These are phyloP conservation scores for Drosophila sp. DNA, from an alignment of 1,140 invertebrate genomes.

Conservation along the genomic window DNA sequence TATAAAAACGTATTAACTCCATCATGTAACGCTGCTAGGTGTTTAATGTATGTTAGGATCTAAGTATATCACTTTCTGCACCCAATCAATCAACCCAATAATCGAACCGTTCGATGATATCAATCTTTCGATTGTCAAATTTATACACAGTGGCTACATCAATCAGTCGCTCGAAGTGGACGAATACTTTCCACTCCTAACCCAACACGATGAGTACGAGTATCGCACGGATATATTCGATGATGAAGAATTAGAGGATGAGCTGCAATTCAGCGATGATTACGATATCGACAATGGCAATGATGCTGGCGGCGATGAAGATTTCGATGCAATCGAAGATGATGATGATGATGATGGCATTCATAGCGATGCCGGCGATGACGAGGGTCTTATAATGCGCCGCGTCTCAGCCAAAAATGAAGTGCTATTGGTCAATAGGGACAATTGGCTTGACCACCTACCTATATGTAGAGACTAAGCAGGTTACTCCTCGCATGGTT, in stretches of 20 bases:
- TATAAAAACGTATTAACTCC: slow-evolving; percentile 67
- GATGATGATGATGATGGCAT: slow-evolving; percentile 37
- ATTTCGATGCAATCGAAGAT: neutral
- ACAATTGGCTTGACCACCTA: too few species aligned
- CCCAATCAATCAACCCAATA: slow-evolving; percentile 32
- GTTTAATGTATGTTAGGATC: slow-evolving; percentile 26
- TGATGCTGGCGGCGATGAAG: slow-evolving; percentile 26
- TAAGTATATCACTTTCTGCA: slow-evolving; percentile 31
- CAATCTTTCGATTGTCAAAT: slow-evolving; percentile 70
- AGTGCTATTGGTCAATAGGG: slow-evolving; percentile 12
- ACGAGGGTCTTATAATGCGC: slow-evolving; percentile 31
- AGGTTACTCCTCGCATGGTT: neutral
- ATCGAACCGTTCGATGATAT: slow-evolving; percentile 17
- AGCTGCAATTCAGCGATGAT: slow-evolving; percentile 77
- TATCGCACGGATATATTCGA: slow-evolving; percentile 75
- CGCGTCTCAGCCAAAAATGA: slow-evolving; percentile 45
- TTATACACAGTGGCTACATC: slow-evolving; percentile 91
- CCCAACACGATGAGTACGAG: slow-evolving; percentile 61
- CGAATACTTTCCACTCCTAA: slow-evolving; percentile 93
- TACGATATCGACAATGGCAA: slow-evolving; percentile 44
- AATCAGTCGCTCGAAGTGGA: slow-evolving; percentile 95
- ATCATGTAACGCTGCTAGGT: slow-evolving; percentile 66
- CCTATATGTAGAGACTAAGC: slow-evolving; percentile 1
- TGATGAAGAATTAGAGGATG: slow-evolving; percentile 71
- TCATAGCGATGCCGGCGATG: slow-evolving; percentile 17